Conservation (phyloP, 2,888 invertebrate species). For the Nasonovia ribisnigri region DNA sequence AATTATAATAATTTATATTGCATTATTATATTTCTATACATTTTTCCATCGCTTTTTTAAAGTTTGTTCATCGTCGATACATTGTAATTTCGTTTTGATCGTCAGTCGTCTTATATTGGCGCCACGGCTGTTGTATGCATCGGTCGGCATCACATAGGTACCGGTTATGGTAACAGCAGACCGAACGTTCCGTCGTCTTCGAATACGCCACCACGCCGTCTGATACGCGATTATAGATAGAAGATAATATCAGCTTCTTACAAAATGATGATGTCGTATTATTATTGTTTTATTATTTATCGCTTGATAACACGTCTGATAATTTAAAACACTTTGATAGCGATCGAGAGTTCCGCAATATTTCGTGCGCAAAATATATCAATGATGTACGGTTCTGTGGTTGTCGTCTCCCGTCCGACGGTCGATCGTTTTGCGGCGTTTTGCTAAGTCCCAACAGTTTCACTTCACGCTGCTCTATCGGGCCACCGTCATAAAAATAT, state of each 20-base stretch:
- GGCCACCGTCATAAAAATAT: not conserved
- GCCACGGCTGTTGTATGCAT: not conserved
- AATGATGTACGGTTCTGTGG: not conserved
- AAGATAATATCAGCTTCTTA: not conserved
- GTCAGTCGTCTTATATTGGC: not conserved
- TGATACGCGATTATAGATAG: no score
- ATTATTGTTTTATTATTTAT: not conserved
- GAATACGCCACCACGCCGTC: not conserved
- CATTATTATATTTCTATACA: no score
- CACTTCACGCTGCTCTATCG: not conserved
- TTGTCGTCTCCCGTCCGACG: not conserved
- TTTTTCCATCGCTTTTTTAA: not conserved
- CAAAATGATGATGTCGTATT: not conserved
- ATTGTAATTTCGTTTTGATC: not conserved
- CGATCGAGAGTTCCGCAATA: not conserved
- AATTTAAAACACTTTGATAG: constrained; percentile 31
- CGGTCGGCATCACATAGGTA: not conserved
- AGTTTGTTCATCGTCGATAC: not conserved
- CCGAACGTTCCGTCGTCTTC: not conserved
- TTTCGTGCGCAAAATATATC: not conserved
- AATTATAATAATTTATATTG: no score
- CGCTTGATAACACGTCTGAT: constrained; percentile 30
- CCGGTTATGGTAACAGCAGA: not conserved
- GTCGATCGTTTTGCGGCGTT: not conserved
- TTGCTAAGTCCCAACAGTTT: not conserved